These are phyloP conservation scores for Steatocranus sp. DNA, from an alignment of 2,797 vertebrate species.

Conservation along the genomic window DNA sequence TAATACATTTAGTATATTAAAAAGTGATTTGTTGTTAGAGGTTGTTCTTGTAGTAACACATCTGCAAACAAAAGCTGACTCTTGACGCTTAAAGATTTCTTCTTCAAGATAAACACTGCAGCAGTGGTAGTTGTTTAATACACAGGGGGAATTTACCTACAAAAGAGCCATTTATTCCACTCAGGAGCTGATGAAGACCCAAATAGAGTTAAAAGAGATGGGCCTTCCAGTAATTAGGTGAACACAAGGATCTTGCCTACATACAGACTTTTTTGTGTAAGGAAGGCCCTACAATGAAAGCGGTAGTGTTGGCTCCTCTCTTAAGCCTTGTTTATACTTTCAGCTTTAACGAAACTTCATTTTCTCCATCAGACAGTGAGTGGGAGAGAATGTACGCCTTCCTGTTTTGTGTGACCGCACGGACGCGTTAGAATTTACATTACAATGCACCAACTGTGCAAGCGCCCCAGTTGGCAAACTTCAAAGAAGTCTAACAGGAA, in stretches of 20 bases:
- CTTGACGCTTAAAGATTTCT: neutral
- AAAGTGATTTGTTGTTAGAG: neutral
- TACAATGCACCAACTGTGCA: neutral
- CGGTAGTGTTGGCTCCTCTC: neutral
- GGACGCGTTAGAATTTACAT: neutral
- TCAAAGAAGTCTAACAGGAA: neutral
- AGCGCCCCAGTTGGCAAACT: neutral
- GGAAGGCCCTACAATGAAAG: neutral
- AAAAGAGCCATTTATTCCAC: neutral
- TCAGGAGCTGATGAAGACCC: neutral
- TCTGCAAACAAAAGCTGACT: neutral
- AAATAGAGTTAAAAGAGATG: neutral
- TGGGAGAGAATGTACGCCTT: neutral
- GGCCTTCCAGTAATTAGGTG: neutral
- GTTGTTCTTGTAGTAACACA: neutral
- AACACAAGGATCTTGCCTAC: neutral
- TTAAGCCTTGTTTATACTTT: neutral
- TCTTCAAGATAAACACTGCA: neutral
- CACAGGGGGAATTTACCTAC: neutral
- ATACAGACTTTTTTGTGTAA: neutral
- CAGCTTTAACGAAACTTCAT: neutral
- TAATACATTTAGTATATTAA: neutral
- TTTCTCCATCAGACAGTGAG: neutral
- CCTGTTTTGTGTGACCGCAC: neutral
- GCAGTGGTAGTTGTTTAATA: neutral